Conservation (phyloP, 2,113 vertebrate species). For the Trichechus manatus region DNA sequence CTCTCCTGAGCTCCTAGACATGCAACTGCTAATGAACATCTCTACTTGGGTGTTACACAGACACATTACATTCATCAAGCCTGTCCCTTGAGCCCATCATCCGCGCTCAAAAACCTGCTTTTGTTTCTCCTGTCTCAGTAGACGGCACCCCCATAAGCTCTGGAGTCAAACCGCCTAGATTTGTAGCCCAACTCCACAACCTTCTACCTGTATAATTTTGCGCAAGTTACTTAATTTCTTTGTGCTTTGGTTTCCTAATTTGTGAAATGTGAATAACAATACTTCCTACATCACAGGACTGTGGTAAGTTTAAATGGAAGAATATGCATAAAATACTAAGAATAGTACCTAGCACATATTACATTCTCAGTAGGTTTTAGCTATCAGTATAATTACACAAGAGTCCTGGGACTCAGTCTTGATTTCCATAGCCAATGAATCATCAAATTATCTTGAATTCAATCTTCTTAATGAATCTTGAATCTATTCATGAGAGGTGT, state of each 20-base stretch:
- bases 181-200: neutral
- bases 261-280: neutral
- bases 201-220: neutral
- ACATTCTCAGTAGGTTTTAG: neutral
- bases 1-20: neutral
- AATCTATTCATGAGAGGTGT: neutral
- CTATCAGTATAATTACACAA: neutral
- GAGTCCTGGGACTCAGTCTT: neutral
- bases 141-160: neutral
- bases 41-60: neutral
- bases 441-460: neutral
- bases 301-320: neutral
- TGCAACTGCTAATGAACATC: neutral
- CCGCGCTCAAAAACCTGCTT: neutral
- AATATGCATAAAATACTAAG: neutral
- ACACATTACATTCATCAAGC: too few relatives aligned
- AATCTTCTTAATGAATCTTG: neutral
- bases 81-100: neutral
- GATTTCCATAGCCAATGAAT: neutral
- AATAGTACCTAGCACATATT: neutral
- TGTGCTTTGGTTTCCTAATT: too few relatives aligned
- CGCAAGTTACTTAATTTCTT: neutral
- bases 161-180: neutral
- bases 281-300: neutral
- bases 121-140: neutral